Percentiles rank a stretch among this genome's conserved stretches.
phyloP scores from a whole-genome alignment of 2,113 vertebrate genomes.

The Tragulus kanchil region DNA sequence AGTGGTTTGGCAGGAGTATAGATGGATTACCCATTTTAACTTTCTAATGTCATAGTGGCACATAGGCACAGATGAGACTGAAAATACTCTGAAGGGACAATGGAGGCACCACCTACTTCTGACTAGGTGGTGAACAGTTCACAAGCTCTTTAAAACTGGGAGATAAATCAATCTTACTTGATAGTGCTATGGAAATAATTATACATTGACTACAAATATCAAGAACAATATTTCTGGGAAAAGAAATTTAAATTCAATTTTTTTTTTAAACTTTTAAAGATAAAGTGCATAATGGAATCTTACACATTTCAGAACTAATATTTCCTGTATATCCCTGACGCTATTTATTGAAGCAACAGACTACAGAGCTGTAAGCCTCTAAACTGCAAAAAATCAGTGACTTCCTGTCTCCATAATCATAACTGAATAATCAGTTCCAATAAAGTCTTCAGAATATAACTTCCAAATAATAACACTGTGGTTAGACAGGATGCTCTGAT shows the following conservation, averaged over 20 bases:
- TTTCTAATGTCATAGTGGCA: background rate
- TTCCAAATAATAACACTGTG: background rate
- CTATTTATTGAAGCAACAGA: background rate
- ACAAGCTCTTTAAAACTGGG: background rate
- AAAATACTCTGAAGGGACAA: conserved; percentile 3
- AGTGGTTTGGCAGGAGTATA: background rate
- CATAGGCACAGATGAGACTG: background rate
- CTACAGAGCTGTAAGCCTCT: background rate
- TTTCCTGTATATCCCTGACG: background rate
- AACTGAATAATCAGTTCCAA: background rate
- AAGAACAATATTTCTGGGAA: background rate
- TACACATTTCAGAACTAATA: no score
- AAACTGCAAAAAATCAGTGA: conserved; percentile 23
- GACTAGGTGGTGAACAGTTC: background rate
- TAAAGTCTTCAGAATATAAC: background rate
- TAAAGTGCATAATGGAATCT: no score
- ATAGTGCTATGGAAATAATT: background rate
- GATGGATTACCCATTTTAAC: background rate
- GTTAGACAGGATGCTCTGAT: background rate
- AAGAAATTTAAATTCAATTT: no score
- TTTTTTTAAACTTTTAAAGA: no score
- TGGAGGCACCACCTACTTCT: background rate
- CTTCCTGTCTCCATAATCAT: background rate
- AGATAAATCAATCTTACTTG: background rate
- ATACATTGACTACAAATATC: background rate